phyloP scores from a whole-genome alignment of 1,140 invertebrate genomes.

The Globodera rostochiensis region DNA sequence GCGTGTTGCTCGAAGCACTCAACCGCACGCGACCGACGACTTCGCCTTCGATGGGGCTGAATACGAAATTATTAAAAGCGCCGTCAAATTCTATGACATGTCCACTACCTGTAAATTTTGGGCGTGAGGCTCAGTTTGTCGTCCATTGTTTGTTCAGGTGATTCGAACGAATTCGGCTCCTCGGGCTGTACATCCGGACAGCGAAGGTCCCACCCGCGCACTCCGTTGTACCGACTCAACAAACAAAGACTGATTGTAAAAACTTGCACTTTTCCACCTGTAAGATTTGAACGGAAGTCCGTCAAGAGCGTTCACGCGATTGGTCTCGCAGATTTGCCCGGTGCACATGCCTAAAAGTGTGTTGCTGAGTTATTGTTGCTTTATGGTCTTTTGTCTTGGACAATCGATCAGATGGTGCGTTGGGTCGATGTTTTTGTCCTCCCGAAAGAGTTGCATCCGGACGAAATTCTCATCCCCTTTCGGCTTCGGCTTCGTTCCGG shows the following conservation, averaged over 20 bases:
- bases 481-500: slow-evolving; percentile 1
- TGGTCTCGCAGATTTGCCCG: slow-evolving; percentile 65
- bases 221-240: slow-evolving; percentile 61
- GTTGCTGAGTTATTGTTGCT: background rate
- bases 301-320: slow-evolving; percentile 54
- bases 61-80: background rate
- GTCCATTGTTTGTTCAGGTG: slow-evolving; percentile 18
- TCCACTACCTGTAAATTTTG: slow-evolving; percentile 49
- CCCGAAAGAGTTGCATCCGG: slow-evolving; percentile 51
- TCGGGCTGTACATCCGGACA: slow-evolving; percentile 49
- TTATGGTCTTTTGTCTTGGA: slow-evolving; percentile 16
- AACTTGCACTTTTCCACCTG: slow-evolving; percentile 42
- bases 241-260: background rate
- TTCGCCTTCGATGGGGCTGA: slow-evolving; percentile 54
- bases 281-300: slow-evolving; percentile 56
- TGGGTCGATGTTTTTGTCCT: slow-evolving; percentile 57
- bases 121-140: slow-evolving; percentile 23
- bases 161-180: slow-evolving; percentile 43
- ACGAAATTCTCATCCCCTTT: slow-evolving; percentile 50
- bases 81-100: background rate
- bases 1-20: slow-evolving; percentile 34
- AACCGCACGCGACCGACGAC: slow-evolving; percentile 57
- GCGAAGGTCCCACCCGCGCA: slow-evolving; percentile 59
- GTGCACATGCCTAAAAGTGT: slow-evolving; percentile 62
- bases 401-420: slow-evolving; percentile 63